These are phyloP conservation scores for Luffia ferchaultella DNA, from an alignment of 2,888 invertebrate genomes.

Conservation along the genomic window DNA sequence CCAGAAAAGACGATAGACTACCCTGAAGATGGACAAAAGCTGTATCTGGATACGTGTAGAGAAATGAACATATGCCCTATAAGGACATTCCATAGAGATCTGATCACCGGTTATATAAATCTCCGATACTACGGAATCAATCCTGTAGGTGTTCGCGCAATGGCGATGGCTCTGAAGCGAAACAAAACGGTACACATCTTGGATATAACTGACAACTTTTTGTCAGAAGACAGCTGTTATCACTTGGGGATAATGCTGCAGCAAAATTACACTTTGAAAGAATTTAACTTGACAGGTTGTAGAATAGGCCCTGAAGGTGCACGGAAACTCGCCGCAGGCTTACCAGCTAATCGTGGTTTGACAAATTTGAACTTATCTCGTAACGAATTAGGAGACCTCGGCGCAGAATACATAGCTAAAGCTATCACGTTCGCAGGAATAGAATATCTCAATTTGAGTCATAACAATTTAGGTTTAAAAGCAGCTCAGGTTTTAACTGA, in stretches of 20 bases:
- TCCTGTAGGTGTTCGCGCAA: constrained; percentile 34
- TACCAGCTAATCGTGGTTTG: constrained; percentile 26
- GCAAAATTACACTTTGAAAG: constrained; percentile 26
- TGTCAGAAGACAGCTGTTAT: constrained; percentile 35
- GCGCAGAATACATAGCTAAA: constrained; percentile 25
- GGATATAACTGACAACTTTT: constrained; percentile 37
- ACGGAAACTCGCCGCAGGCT: constrained; percentile 21
- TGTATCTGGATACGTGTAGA: constrained; percentile 35
- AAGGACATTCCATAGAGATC: constrained; percentile 25
- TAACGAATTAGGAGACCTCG: constrained; percentile 32
- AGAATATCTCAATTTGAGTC: constrained; percentile 28
- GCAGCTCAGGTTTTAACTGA: constrained; percentile 24
- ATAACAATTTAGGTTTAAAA: constrained; percentile 30
- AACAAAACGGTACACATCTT: constrained; percentile 32
- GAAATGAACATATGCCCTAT: constrained; percentile 36
- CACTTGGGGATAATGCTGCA: constrained; percentile 40
- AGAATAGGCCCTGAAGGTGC: constrained; percentile 33
- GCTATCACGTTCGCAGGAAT: constrained; percentile 28
- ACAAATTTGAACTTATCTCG: constrained; percentile 26
- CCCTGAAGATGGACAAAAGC: constrained; percentile 37
- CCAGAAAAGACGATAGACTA: constrained; percentile 25
- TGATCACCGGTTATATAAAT: constrained; percentile 31
- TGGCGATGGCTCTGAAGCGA: constrained; percentile 31
- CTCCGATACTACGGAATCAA: constrained; percentile 40
- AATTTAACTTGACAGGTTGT: constrained; percentile 40